Evolutionary conservation across 2,113 vertebrate species (phyloP).

Genomic region (Crotalus helleri): DNA sequence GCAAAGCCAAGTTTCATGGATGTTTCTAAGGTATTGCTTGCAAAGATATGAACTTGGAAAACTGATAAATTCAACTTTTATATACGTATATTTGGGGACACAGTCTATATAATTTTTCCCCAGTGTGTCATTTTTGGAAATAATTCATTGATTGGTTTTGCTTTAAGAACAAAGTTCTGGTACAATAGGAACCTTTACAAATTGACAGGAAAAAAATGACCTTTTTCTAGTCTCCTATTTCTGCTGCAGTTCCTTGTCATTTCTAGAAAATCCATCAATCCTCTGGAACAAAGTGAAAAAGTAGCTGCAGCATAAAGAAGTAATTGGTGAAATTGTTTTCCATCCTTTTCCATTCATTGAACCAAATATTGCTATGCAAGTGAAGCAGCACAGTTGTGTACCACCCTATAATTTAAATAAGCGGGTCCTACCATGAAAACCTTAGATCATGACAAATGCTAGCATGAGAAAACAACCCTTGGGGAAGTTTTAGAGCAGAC

Average conservation of each 20-base stretch:
- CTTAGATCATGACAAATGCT: background rate
- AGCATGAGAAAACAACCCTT: background rate
- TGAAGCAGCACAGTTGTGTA: background rate
- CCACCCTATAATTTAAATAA: background rate
- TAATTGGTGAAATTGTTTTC: background rate
- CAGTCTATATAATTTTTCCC: background rate
- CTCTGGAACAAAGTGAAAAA: background rate
- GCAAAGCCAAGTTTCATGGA: conserved; percentile 90
- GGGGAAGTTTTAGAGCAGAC: background rate
- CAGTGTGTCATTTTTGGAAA: no score
- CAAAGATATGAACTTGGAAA: background rate
- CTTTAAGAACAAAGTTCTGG: background rate
- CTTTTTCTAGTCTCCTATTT: background rate
- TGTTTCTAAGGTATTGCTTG: conserved; percentile 77
- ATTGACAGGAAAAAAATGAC: background rate
- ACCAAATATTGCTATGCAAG: background rate
- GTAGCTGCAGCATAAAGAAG: background rate
- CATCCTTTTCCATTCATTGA: background rate
- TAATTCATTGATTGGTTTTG: background rate
- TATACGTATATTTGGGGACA: background rate
- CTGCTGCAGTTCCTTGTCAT: background rate
- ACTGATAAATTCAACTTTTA: background rate
- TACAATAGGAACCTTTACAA: background rate
- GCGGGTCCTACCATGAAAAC: background rate
- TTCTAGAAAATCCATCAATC: background rate